phyloP scores from a whole-genome alignment of 2,113 vertebrate species.

The Athene noctua region DNA sequence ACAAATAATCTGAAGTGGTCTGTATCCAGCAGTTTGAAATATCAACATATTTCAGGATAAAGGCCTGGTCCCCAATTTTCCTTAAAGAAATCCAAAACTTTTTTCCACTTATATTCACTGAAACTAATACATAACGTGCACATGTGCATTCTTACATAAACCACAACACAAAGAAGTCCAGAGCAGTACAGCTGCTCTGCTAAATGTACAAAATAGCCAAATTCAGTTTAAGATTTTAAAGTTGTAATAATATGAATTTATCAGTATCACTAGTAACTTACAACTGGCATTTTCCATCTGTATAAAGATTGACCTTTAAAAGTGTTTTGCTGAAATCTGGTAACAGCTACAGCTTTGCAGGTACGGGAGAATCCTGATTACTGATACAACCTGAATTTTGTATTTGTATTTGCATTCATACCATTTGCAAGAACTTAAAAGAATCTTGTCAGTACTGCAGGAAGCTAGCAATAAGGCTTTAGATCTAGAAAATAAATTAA shows the following conservation, averaged over 20 bases:
- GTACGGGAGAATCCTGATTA: background rate
- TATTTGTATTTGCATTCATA: background rate
- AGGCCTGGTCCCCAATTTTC: background rate
- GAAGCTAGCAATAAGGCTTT: background rate
- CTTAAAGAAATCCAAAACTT: background rate
- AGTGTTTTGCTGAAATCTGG: background rate
- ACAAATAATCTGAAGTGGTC: background rate
- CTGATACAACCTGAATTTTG: background rate
- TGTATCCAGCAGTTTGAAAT: background rate
- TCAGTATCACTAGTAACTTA: background rate
- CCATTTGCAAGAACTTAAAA: background rate
- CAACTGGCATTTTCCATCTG: background rate
- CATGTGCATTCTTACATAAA: background rate
- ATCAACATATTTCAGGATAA: background rate
- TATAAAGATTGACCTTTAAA: rapidly evolving
- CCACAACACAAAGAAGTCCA: background rate
- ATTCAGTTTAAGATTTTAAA: background rate
- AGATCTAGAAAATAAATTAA: background rate
- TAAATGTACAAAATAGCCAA: background rate
- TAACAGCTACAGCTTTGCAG: background rate
- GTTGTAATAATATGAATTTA: background rate
- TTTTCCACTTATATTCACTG: background rate
- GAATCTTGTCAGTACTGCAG: background rate
- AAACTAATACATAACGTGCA: background rate
- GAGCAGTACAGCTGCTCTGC: background rate